Evolutionary conservation across 2,888 invertebrate genomes (phyloP), one percentile per base, ranked within the genome.

Genomic region (Hoplodrina ambigua): DNA sequence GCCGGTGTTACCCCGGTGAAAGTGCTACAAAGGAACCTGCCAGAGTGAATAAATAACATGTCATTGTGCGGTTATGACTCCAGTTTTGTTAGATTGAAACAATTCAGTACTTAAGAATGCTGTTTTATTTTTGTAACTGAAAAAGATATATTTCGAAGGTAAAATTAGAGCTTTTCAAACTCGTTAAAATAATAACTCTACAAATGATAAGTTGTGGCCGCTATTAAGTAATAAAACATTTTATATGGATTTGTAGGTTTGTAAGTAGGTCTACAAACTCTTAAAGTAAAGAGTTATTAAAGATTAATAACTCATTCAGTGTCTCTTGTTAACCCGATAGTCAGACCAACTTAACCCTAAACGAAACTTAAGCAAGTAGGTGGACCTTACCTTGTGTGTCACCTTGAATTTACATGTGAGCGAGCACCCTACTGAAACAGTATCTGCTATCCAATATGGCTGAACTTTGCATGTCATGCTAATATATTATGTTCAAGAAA

Each of bases 371-470:
- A 71, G 63, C 49, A 41, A 20, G 46, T 56, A 41, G n/a, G 54
- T 44, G 54, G 10, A 44, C n/a, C n/a, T 15, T 13, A 37, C 41
- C 37, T 54, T 46, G 46, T 55, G 58, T 66, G 72, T 78, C 72
- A 67, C 67, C 72, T 68, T 76, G 56, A 63, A 25, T 76, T 62
- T 13, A 60, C 68, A 17, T 46, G 15, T 54, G 67, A 68, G 11
- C 6, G 73, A 53, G 20, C 78, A 78, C 78, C 78, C 60, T 19
- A 20, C 19, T 60, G 55, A 20, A 30, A 15, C 52, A 44, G n/a
- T 59, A 41, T 63, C 68, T 58, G 55, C 25, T 68, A 50, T 49
- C 55, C 62, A 76, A 72, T 68, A 67, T 56, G 78, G 55, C 52
- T 41, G 59, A 41, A 70, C 46, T 60, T 56, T 41, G 19, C 25